Evolutionary conservation across 2,113 vertebrate species (phyloP).

Genomic region (Pedionomus torquatus): DNA sequence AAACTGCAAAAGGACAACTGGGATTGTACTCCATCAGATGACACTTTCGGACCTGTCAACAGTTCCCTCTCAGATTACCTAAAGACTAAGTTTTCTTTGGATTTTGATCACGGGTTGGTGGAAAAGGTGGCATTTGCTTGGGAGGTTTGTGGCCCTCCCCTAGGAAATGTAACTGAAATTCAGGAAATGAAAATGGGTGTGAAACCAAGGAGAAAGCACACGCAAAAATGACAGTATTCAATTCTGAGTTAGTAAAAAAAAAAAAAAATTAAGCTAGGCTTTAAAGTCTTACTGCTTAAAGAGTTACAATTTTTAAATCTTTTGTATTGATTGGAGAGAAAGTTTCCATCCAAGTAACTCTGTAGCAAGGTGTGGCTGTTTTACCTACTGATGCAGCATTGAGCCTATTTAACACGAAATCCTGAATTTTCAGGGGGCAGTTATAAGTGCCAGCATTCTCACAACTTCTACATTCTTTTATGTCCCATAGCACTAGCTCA

Average conservation of each 20-base stretch:
- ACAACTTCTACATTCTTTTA: neutral
- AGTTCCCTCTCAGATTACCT: neutral
- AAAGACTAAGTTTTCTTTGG: neutral
- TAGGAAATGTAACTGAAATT: neutral
- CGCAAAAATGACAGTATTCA: neutral
- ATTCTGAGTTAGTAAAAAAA: neutral
- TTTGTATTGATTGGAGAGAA: neutral
- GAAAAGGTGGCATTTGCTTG: neutral
- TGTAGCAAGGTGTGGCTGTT: neutral
- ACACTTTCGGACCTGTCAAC: neutral
- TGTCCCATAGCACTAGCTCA: neutral
- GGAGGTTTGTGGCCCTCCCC: neutral
- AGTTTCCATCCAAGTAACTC: neutral
- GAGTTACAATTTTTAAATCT: neutral
- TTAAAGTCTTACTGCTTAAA: neutral
- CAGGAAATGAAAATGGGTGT: fast-evolving
- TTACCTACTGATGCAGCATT: fast-evolving
- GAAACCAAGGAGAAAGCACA: neutral
- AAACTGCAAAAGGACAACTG: neutral
- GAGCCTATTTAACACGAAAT: neutral
- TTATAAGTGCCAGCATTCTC: neutral
- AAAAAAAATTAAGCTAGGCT: neutral
- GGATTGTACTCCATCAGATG: neutral
- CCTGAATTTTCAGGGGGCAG: neutral
- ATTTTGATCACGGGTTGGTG: neutral